phyloP scores from a whole-genome alignment of 2,113 vertebrate genomes.

The Amazona guildingii region DNA sequence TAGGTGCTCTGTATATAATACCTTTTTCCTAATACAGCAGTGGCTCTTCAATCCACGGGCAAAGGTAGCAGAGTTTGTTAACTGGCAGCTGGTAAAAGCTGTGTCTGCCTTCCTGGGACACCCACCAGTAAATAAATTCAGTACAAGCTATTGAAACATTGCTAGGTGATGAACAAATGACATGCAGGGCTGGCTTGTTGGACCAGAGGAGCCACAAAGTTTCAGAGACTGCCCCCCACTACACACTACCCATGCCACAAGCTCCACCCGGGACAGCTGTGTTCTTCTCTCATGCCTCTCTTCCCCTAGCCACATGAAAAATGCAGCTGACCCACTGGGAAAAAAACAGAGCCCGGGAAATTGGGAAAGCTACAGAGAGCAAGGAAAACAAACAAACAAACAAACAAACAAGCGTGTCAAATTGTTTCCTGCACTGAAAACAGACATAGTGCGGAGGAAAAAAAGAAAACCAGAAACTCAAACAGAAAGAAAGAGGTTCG shows the following conservation, averaged over 20 bases:
- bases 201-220: not conserved
- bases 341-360: not conserved
- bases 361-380: not conserved
- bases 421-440: not conserved
- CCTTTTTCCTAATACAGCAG: not conserved
- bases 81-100: constrained; percentile 3
- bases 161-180: not conserved
- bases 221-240: not conserved
- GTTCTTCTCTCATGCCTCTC: not conserved
- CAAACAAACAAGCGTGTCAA: not conserved
- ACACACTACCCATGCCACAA: not conserved
- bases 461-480: not conserved
- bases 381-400: too few relatives aligned
- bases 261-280: accelerated
- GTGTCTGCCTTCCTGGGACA: not conserved
- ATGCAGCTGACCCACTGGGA: not conserved
- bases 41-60: not conserved
- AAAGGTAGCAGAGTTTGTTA: not conserved
- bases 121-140: not conserved
- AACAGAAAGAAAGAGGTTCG: not conserved
- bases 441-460: not conserved
- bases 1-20: not conserved
- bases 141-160: not conserved
- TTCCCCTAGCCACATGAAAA: not conserved
- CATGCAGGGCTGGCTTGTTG: not conserved